Base-by-base conservation (phyloP, 2,113 vertebrate species). In the Lanius ludovicianus region DNA sequence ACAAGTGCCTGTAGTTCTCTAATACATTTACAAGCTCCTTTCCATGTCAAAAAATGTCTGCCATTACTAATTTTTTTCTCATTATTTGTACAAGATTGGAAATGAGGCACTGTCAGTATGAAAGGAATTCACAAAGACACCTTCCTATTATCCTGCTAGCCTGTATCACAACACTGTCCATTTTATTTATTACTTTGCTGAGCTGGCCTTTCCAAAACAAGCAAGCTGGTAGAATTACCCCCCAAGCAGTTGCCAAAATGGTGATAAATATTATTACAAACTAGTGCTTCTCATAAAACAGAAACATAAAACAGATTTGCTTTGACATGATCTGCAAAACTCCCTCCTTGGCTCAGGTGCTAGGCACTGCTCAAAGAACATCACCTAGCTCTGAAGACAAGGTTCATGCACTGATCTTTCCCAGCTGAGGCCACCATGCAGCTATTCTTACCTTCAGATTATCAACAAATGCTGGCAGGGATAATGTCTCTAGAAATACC, bases 231-330 rank as follows among this genome's bases (percentile, higher is more conserved):
- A 85, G 87, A 85, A 81, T 90, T 85, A 90, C 59, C 73, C 80
- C 80, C 8, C 42, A 69, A 47, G 65, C 25, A 77, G n/a, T 80
- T 85, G 74, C 31, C 80, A 70, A 74, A 78, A 95, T 50, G 27
- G 82, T 50, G 60, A 70, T 67, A 92, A 97, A 81, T 81, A 50
- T 68, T 89, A 75, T 94, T 96, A 87, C 25, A 71, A 96, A 85
- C 33, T 57, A 39, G 11, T 77, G 62, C 31, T 76, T 81, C 91
- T 94, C 90, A 85, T 56, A 90, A 73, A 97, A 82, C 55, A 56
- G 71, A 81, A 53, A 31, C 81, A 77, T 71, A 92, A 53, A 81
- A 8, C 55, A 93, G 69, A 57, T 85, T 89, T 85, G 15, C 24
- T 92, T 91, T 93, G 91, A 90, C 41, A 62, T 11, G 15, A 79